These are phyloP conservation scores for Poeciliopsis presidionis DNA, from an alignment of 2,797 vertebrate genomes.

Conservation along the genomic window DNA sequence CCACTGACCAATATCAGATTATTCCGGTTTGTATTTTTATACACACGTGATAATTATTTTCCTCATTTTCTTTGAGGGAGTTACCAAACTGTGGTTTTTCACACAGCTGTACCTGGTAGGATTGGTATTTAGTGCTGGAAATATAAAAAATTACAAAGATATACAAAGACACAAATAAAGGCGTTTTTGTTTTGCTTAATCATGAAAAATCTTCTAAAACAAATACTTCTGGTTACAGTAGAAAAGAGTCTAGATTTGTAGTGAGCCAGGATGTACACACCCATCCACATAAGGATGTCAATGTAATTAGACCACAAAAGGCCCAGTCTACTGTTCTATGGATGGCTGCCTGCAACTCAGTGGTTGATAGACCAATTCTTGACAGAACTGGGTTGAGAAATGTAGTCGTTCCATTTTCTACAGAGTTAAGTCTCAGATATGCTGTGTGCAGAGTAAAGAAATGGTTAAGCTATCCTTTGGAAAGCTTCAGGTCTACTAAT, in stretches of 20 bases:
- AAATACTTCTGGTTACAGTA: conserved; percentile 3
- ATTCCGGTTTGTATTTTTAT: background rate
- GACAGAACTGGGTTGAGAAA: conserved; percentile 83
- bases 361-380: conserved; percentile 61
- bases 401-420: conserved; percentile 41
- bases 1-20: background rate
- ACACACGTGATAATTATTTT: background rate
- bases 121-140: background rate
- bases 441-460: conserved; percentile 20
- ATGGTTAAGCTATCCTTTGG: conserved; percentile 41
- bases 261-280: conserved; percentile 34
- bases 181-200: background rate
- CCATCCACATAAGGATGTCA: conserved; percentile 59
- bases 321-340: conserved; percentile 49
- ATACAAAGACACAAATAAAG: background rate
- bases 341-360: conserved; percentile 68
- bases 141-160: background rate
- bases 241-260: conserved; percentile 33
- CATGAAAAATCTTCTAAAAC: background rate
- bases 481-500: conserved; percentile 28
- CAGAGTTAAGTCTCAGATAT: conserved; percentile 38
- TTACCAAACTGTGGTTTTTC: background rate
- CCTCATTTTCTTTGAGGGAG: background rate
- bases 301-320: conserved; percentile 68
- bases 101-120: background rate